Base-by-base conservation (phyloP, 2,113 vertebrate species). In the Rhinogobius similis region DNA sequence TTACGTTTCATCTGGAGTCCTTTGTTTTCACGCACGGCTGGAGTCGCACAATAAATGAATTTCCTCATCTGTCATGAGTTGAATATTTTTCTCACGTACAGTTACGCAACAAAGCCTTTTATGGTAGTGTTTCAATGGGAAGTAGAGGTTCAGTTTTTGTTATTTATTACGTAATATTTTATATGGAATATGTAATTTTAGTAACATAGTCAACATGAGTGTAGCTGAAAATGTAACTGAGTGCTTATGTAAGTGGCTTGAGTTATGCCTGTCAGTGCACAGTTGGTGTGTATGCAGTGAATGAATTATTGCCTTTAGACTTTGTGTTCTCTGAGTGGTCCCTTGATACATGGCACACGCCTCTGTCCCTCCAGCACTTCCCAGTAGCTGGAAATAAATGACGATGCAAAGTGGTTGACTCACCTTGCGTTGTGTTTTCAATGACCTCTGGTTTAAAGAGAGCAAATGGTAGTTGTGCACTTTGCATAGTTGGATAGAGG, bases 361-460 rank as follows among this genome's bases (percentile, higher is more conserved):
- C 52, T 70, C 62, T 64, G 77, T 84, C 81, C 82, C 76, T 66
- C 56, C 29, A 72, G 78, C 62, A 38, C 65, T 73, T 75, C 73
- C 56, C 62, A 65, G 11, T 52, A 43, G 52, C 70, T 43, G 68
- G 85, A 82, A 85, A 84, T 83, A 85, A 75, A 77, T 53, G 48
- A 66, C 73, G 82, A 87, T 87, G 65, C 78, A 86, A 85, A 85
- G 77, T 81, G 84, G 73, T 86, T 58, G 70, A 82, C 77, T 89
- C 84, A 86, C 89, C 85, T 90, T 87, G 84, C 53, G 41, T 72
- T 80, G 78, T 76, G 75, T 86, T 87, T 87, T 77, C 72, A 12
- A 71, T 87, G 84, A 87, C 87, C 82, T 86, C 82, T 75, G 56
- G 50, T 70, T 26, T 14, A 69, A 73, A 66, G 72, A 39, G 32